A percentile compares a stretch with the other conserved stretches of the same genome.
Conservation (phyloP, 2,797 vertebrate genomes). For the Lacerta viridis region DNA sequence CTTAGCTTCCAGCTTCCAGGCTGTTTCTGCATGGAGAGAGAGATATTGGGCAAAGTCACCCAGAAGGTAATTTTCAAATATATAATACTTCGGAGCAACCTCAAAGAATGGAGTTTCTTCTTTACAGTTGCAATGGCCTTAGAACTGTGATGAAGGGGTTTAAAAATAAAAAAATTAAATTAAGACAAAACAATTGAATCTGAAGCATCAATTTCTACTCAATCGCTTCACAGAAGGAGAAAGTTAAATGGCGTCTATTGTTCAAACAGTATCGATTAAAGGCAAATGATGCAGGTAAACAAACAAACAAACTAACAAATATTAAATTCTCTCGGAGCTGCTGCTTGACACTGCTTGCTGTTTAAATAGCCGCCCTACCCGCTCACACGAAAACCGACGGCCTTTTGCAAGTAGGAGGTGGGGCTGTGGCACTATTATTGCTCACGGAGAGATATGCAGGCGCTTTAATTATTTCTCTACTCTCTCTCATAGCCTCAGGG, state of each 20-base stretch:
- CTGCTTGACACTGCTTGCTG: not conserved
- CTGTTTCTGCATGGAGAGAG: not conserved
- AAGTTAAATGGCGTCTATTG: constrained; percentile 52
- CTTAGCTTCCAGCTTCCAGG: not conserved
- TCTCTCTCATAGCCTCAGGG: not conserved
- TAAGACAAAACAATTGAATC: constrained; percentile 49
- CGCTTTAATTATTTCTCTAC: not conserved
- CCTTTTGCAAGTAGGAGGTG: not conserved
- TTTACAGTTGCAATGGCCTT: not conserved
- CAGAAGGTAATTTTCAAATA: not conserved
- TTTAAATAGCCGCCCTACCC: not conserved
- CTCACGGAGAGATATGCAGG: not conserved
- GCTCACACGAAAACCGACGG: too few species aligned
- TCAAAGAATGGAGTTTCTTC: too few species aligned
- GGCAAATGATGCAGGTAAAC: not conserved
- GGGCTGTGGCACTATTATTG: too few species aligned
- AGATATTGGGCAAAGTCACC: not conserved
- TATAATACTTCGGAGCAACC: not conserved
- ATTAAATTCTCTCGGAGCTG: constrained; percentile 52
- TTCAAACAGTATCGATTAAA: constrained; percentile 64
- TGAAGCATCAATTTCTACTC: constrained; percentile 52
- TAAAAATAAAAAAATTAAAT: not conserved
- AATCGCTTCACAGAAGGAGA: constrained; percentile 35
- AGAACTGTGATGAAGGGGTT: not conserved
- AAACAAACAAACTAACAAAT: not conserved